Evolutionary conservation across 2,888 invertebrate species (phyloP).

Genomic region (Ichneumoninae sp.): DNA sequence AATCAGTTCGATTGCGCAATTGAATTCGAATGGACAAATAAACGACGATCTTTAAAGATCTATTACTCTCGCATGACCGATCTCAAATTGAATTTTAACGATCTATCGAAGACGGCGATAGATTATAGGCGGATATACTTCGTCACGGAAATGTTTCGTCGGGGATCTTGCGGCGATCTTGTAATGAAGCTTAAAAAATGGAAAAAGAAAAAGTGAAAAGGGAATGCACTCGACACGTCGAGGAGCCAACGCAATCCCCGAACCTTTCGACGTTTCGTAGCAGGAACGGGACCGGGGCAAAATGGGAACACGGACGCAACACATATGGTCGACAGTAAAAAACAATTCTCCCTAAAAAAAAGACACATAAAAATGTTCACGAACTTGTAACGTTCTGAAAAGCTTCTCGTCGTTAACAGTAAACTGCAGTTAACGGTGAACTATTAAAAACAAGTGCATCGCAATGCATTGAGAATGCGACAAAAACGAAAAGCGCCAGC

Average conservation of each 20-base stretch:
- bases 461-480: no score
- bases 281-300: no score
- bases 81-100: slow-evolving; percentile 5
- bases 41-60: background rate
- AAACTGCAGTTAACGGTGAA: no score
- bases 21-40: slow-evolving; percentile 8
- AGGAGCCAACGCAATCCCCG: background rate
- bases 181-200: no score
- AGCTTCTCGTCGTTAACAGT: no score
- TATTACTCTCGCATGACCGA: background rate
- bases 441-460: no score
- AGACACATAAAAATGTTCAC: no score
- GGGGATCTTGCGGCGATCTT: background rate
- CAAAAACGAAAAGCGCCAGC: no score
- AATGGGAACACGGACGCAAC: no score
- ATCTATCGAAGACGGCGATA: background rate
- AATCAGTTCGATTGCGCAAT: slow-evolving; percentile 5
- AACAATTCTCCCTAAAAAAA: no score
- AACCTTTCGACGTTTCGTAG: background rate
- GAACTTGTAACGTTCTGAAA: no score
- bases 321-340: no score
- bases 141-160: background rate
- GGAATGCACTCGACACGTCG: background rate
- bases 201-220: background rate
- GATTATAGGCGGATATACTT: background rate